Base-by-base conservation (phyloP, 23 tunicate genomes). In the Diplosoma virens region DNA sequence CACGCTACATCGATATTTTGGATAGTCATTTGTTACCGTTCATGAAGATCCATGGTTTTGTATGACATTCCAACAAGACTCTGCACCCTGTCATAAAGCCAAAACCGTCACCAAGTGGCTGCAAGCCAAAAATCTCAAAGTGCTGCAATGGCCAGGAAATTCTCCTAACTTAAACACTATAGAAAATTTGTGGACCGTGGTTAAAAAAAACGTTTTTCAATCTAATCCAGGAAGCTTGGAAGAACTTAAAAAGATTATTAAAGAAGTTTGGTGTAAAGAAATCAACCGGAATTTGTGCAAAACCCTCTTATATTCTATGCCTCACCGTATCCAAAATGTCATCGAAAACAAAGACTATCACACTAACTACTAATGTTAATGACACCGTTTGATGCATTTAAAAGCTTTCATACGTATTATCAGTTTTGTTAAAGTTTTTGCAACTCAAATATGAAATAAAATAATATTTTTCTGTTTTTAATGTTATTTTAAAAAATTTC, bases 51-150 rank as follows among this genome's bases (percentile, higher is more conserved):
- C 71, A 65, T 22, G 37, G 71, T 25, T n/a, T n/a, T 65, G 71
- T 31, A 65, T 22, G 37, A 65, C 36, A 7, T 65, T 65, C 71
- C n/a, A n/a, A n/a, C n/a, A n/a, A n/a, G n/a, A n/a, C n/a, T n/a
- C n/a, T n/a, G n/a, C n/a, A n/a, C n/a, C 54, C 30, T 68, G 75
- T 26, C 75, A 68, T 68, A 68, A 68, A 68, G 53, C 75, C 32
- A 68, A 68, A 28, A 54, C 54, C 54, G 75, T 37, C 26, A 16
- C 32, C 23, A 72, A 47, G 78, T 68, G 60, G 78, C 26, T 72
- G 47, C 78, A 72, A 33, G 25, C 36, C 78, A 72, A 72, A 72
- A 22, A 29, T 65, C 36, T 65, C 34, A 31, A 28, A 6, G 18
- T 65, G 71, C 35, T 65, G 37, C n/a, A 65, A 65, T 65, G 71